Evolutionary conservation across 2,113 vertebrate species (phyloP).

Genomic region (Syngnathoides biaculeatus): DNA sequence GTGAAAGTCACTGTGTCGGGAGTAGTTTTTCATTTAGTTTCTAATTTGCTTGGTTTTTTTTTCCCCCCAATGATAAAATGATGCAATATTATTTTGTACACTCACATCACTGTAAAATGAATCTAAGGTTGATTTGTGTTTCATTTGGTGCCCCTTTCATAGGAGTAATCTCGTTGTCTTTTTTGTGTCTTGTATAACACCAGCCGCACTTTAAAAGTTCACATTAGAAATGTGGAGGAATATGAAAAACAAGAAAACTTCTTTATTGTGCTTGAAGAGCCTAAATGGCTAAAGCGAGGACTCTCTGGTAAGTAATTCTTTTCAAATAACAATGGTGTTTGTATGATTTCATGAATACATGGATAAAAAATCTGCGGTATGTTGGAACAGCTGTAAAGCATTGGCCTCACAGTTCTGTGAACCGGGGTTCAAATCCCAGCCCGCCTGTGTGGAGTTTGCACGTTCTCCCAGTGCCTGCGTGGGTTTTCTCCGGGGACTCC

Average conservation of each 20-base stretch:
- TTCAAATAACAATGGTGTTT: background rate
- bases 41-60: no score
- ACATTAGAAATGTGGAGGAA: conserved; percentile 83
- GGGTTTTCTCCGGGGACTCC: no score
- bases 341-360: background rate
- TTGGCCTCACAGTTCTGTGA: no score
- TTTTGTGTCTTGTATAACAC: conserved; percentile 27
- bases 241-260: conserved; percentile 90
- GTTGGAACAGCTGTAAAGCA: no score
- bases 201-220: conserved; percentile 80
- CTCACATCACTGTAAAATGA: background rate
- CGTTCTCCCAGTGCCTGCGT: no score
- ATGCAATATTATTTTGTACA: background rate
- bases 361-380: no score
- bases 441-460: no score
- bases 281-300: conserved; percentile 86
- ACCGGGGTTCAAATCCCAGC: no score
- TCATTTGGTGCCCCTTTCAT: background rate
- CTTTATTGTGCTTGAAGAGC: conserved; percentile 84
- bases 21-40: background rate
- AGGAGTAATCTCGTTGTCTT: conserved; percentile 6
- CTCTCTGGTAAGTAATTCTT: conserved; percentile 76
- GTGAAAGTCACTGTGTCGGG: background rate
- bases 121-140: background rate
- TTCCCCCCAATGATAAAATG: background rate